phyloP scores from a whole-genome alignment of 2,888 invertebrate species.

The Synergus itoensis region DNA sequence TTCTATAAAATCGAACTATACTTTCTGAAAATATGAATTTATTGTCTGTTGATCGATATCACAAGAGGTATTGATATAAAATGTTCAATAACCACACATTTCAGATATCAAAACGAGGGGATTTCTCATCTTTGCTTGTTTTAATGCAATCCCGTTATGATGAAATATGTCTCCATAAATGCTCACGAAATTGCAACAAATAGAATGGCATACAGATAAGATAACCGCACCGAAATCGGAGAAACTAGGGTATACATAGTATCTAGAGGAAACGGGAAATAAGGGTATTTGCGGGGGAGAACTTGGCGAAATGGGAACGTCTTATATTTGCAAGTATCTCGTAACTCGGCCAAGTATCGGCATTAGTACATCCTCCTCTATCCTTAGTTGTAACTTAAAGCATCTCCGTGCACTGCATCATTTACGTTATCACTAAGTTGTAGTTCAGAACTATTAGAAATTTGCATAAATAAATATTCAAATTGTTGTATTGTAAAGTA shows the following conservation, averaged over 20 bases:
- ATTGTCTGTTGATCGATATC: not conserved
- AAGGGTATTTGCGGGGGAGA: constrained; percentile 38
- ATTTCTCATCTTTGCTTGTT: not conserved
- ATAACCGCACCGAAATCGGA: constrained; percentile 1
- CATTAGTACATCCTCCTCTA: constrained; percentile 43
- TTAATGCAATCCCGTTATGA: not conserved
- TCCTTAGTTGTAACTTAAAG: not conserved
- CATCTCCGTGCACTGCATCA: not conserved
- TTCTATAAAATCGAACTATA: not conserved
- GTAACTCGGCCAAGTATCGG: constrained; percentile 52
- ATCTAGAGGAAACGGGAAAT: not conserved
- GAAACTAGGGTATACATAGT: not conserved
- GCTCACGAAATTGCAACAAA: constrained; percentile 32
- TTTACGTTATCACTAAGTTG: not conserved
- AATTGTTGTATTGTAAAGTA: too few species aligned
- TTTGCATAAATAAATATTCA: not conserved
- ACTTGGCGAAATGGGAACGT: constrained; percentile 42
- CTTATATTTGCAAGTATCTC: constrained; percentile 52
- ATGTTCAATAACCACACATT: not conserved
- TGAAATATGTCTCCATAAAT: constrained; percentile 35
- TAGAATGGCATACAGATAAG: constrained; percentile 24
- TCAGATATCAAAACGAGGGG: not conserved
- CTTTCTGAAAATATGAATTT: not conserved
- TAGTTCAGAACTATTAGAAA: not conserved
- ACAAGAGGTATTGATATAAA: not conserved